These are phyloP conservation scores for Hybos culiciformis DNA, from an alignment of 2,888 invertebrate species.

Conservation along the genomic window DNA sequence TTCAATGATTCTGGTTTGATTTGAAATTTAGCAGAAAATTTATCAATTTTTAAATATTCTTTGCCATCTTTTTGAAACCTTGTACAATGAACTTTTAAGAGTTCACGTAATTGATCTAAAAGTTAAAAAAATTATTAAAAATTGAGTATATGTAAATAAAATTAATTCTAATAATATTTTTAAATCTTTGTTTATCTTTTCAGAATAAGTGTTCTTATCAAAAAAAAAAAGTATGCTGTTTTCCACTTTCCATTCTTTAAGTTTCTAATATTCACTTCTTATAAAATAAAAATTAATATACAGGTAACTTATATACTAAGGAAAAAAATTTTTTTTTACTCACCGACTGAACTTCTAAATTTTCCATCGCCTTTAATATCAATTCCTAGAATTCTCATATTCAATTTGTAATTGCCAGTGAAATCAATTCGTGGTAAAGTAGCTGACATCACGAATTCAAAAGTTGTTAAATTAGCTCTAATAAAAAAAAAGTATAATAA, in stretches of 20 bases:
- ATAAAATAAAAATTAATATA: no score
- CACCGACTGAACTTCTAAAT: constrained; percentile 31
- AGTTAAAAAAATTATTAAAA: constrained; percentile 3
- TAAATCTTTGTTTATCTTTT: no score
- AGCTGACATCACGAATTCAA: no score
- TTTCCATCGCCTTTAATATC: constrained; percentile 31
- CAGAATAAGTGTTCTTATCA: no score
- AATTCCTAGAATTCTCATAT: constrained; percentile 28
- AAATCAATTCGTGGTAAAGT: no score
- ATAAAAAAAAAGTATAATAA: not conserved
- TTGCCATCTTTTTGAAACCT: constrained; percentile 23
- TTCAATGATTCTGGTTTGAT: constrained; percentile 28
- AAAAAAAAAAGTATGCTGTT: no score
- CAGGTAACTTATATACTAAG: no score
- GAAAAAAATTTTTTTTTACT: constrained; percentile 7
- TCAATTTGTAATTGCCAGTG: constrained; percentile 32
- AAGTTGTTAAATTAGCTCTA: no score
- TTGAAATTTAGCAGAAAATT: constrained; percentile 28
- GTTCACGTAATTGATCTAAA: constrained; percentile 30
- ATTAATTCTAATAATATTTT: no score
- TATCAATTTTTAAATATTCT: constrained; percentile 31
- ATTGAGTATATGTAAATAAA: no score
- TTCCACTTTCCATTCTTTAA: no score
- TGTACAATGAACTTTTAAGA: constrained; percentile 29
- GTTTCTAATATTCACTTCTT: no score